Percentiles rank a stretch among this genome's conserved stretches.
phyloP scores from a whole-genome alignment of 2,888 invertebrate genomes.

The Sesia apiformis region DNA sequence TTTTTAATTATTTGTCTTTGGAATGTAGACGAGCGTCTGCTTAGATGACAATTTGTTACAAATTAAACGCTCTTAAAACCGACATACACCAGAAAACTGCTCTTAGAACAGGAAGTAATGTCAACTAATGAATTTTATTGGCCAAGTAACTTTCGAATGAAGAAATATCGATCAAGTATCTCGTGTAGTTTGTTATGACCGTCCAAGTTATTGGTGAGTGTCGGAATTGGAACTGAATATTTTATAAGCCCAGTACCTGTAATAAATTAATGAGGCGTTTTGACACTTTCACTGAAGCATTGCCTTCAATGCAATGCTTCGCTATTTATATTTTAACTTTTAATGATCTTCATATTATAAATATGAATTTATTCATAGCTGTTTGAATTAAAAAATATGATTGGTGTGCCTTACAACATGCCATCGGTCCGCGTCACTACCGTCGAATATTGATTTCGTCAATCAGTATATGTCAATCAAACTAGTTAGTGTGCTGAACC shows the following conservation, averaged over 20 bases:
- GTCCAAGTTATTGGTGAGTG: neutral
- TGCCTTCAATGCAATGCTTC: too few species aligned
- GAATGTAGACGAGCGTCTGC: too few species aligned
- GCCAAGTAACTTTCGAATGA: conserved; percentile 41
- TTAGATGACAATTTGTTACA: neutral
- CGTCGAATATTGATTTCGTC: too few species aligned
- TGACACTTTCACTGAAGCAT: conserved; percentile 4
- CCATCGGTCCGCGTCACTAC: too few species aligned
- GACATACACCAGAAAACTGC: conserved; percentile 8
- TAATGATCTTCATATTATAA: too few species aligned
- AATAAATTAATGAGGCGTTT: conserved; percentile 5
- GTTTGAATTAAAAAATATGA: too few species aligned
- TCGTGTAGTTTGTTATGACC: conserved; percentile 9
- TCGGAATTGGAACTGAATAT: neutral
- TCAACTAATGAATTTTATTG: conserved; percentile 53
- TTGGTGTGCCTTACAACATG: too few species aligned
- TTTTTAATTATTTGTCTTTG: too few species aligned
- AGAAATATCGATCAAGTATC: conserved; percentile 11
- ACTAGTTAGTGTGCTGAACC: too few species aligned
- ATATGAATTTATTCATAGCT: too few species aligned
- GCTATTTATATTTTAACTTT: too few species aligned
- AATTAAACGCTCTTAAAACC: neutral
- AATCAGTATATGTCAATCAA: too few species aligned
- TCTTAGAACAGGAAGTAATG: conserved; percentile 38
- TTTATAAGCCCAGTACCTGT: conserved; percentile 11